Percentiles rank a stretch among this genome's conserved stretches.
These are phyloP conservation scores for Pterocles gutturalis DNA, from an alignment of 2,113 vertebrate genomes.

Conservation along the genomic window DNA sequence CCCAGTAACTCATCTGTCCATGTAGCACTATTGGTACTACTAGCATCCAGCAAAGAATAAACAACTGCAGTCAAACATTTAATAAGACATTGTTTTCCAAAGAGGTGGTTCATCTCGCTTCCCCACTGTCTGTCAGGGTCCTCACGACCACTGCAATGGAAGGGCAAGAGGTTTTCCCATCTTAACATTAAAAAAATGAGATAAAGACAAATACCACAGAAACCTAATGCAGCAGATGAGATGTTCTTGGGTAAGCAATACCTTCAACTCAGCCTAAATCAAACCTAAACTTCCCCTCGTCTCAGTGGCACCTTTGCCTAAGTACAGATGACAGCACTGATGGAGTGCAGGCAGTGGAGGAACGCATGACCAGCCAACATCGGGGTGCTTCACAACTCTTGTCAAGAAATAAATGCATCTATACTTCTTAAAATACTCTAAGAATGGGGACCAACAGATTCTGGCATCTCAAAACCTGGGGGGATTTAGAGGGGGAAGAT, in stretches of 20 bases:
- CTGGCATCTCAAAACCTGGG: not conserved
- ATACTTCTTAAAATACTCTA: not conserved
- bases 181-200: not conserved
- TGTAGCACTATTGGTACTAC: not conserved
- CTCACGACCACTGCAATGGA: not conserved
- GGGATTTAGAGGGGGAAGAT: not conserved
- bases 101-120: not conserved
- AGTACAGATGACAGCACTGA: not conserved
- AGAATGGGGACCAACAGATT: not conserved
- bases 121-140: not conserved
- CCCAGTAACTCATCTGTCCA: not conserved
- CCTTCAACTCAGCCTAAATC: not conserved
- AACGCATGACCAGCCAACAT: fast-evolving
- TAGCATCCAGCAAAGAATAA: not conserved
- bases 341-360: fast-evolving
- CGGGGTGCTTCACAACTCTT: not conserved
- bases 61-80: not conserved
- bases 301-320: not conserved
- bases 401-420: not conserved
- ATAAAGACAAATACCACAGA: not conserved
- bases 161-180: not conserved
- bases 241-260: not conserved
- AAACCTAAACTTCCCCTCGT: not conserved
- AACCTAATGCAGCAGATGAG: not conserved
- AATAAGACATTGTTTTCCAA: not conserved